A percentile compares a stretch with the other conserved stretches of the same genome.
phyloP scores from a whole-genome alignment of 2,888 invertebrate species.

The Folsomia candida region DNA sequence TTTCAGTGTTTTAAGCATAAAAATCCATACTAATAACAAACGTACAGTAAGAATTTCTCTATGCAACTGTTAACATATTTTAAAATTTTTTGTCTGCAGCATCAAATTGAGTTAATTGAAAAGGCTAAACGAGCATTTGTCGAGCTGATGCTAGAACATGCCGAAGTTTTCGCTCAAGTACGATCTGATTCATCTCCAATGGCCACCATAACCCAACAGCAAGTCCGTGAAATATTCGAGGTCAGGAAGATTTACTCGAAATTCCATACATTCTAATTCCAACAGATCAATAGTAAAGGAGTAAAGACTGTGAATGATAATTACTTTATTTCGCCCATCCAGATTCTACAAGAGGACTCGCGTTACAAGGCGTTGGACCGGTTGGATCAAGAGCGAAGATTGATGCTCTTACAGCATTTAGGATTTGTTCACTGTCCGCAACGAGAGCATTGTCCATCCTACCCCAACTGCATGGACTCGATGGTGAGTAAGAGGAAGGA shows the following conservation, averaged over 20 bases:
- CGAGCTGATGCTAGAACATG: slow-evolving; percentile 87
- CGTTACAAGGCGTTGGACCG: slow-evolving; percentile 91
- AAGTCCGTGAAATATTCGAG: slow-evolving; percentile 88
- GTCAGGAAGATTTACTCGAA: no score
- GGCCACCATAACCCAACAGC: slow-evolving; percentile 88
- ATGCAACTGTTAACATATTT: no score
- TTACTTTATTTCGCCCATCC: no score
- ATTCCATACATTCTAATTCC: no score
- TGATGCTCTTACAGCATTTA: slow-evolving; percentile 90
- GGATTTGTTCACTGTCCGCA: slow-evolving; percentile 95
- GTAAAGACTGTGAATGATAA: no score
- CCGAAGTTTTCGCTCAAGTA: slow-evolving; percentile 88
- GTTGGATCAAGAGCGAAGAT: slow-evolving; percentile 88
- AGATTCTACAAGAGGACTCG: slow-evolving; percentile 86
- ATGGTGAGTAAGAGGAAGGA: slow-evolving; percentile 53
- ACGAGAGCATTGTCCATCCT: slow-evolving; percentile 89
- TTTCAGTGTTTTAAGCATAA: no score
- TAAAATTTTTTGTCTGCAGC: no score
- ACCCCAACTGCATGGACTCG: slow-evolving; percentile 76
- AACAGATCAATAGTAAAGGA: no score
- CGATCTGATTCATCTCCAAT: slow-evolving; percentile 84
- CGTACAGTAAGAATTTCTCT: no score
- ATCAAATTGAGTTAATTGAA: slow-evolving; percentile 85
- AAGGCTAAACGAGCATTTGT: slow-evolving; percentile 64
- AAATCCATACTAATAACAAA: no score